Evolutionary conservation across 2,797 vertebrate genomes (phyloP).

Genomic region (Cynopterus sphinx): DNA sequence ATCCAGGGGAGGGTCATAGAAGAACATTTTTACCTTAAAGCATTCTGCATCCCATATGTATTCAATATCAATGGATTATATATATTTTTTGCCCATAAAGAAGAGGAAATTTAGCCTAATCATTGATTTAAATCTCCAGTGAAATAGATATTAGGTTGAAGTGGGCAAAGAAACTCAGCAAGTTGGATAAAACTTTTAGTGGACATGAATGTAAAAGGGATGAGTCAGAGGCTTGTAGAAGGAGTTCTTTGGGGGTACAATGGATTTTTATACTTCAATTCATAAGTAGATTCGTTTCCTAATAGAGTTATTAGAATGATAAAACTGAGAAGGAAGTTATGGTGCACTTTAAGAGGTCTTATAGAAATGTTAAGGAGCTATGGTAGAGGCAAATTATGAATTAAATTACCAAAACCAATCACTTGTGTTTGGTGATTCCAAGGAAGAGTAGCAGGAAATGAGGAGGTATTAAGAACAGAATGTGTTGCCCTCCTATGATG

Average conservation of each 20-base stretch:
- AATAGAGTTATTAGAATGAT: neutral
- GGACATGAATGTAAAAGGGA: neutral
- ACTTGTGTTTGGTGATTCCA: neutral
- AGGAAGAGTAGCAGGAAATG: neutral
- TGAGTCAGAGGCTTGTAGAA: neutral
- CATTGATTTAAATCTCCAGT: neutral
- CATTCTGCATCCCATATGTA: neutral
- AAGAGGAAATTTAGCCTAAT: neutral
- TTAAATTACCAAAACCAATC: neutral
- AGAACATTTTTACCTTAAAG: neutral
- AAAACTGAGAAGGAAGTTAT: neutral
- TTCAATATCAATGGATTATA: neutral
- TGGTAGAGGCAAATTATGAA: neutral
- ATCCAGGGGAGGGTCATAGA: neutral
- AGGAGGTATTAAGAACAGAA: neutral
- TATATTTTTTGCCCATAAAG: neutral
- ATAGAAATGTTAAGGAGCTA: neutral
- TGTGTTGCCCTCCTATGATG: neutral
- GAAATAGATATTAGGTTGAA: neutral
- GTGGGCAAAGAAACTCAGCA: neutral
- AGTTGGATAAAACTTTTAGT: neutral
- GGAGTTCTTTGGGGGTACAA: neutral
- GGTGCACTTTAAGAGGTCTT: neutral
- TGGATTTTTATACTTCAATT: neutral
- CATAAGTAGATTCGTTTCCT: neutral